Percentiles rank a stretch among this genome's conserved stretches.
Evolutionary conservation across 2,113 vertebrate species (phyloP).

Genomic region (Paralichthys olivaceus): DNA sequence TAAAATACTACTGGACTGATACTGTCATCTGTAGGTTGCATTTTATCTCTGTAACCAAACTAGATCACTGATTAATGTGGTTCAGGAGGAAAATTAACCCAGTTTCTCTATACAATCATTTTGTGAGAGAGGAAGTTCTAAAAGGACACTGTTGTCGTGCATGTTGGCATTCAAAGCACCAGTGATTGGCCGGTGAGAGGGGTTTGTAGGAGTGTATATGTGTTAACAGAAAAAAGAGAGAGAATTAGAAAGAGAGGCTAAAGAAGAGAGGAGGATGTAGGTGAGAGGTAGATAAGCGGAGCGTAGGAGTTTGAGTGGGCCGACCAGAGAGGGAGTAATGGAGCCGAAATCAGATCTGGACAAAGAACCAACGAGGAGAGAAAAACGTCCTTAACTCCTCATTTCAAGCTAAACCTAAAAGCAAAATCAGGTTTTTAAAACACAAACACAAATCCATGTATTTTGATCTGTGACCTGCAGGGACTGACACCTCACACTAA

Average conservation of each 20-base stretch:
- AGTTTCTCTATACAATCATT: not conserved
- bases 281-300: conserved; percentile 74
- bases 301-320: conserved; percentile 78
- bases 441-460: not conserved
- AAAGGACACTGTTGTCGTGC: conserved; percentile 20
- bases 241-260: conserved; percentile 61
- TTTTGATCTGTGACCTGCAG: not conserved
- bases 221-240: conserved; percentile 46
- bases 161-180: conserved; percentile 23
- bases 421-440: not conserved
- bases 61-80: not conserved
- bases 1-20: conserved; percentile 12
- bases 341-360: conserved; percentile 68
- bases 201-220: conserved; percentile 39
- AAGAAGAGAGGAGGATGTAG: conserved; percentile 75
- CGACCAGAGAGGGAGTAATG: conserved; percentile 52
- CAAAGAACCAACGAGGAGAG: conserved; percentile 50
- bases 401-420: conserved; percentile 21
- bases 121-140: conserved; percentile 16
- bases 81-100: not conserved
- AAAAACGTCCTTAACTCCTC: conserved; percentile 33
- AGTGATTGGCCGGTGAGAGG: conserved; percentile 31
- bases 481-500: not conserved
- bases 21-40: conserved; percentile 2
- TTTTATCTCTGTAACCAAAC: conserved; percentile 10